phyloP scores from a whole-genome alignment of 2,797 vertebrate species.

The Anguilla marmorata region DNA sequence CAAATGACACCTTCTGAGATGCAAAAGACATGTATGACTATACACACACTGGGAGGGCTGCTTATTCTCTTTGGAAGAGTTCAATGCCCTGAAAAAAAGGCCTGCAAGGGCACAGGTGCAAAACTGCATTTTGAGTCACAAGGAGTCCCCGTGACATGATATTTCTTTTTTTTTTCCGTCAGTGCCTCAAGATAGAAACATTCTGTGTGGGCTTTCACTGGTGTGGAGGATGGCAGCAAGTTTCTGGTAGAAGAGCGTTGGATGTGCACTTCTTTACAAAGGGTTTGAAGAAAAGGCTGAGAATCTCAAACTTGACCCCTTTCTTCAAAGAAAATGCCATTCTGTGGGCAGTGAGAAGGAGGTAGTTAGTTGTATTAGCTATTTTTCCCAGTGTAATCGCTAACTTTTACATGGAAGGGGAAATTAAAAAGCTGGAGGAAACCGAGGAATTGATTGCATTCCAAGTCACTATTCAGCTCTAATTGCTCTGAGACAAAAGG shows the following conservation, averaged over 20 bases:
- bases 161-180: background rate
- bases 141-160: background rate
- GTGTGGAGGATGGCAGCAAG: background rate
- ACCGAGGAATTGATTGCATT: background rate
- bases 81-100: background rate
- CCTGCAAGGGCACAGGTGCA: background rate
- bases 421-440: conserved; percentile 16
- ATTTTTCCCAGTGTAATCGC: background rate
- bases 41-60: background rate
- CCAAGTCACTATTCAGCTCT: background rate
- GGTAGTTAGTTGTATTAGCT: background rate
- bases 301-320: background rate
- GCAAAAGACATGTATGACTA: background rate
- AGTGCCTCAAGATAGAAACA: conserved; percentile 10
- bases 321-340: background rate
- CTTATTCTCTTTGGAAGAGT: background rate
- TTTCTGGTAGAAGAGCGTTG: background rate
- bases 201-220: background rate
- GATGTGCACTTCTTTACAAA: background rate
- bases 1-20: background rate
- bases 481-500: conserved; percentile 26
- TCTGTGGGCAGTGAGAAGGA: background rate
- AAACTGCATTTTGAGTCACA: background rate
- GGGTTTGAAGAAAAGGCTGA: background rate
- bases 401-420: background rate